Evolutionary conservation across 2,888 invertebrate species (phyloP).

Genomic region (Melolontha melolontha): DNA sequence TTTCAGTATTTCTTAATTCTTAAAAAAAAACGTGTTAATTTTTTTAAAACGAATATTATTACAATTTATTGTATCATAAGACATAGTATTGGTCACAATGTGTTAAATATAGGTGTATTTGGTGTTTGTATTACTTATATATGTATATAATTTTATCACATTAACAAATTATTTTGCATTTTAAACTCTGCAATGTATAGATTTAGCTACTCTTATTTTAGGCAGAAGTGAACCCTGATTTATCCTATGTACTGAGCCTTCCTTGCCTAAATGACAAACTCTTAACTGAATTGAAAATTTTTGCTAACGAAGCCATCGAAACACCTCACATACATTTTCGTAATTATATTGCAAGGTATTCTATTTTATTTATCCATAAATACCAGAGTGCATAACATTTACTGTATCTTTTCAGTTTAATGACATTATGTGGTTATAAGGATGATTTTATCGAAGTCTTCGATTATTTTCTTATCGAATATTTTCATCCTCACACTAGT

Average conservation of each 20-base stretch:
- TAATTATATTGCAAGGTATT: constrained; percentile 45
- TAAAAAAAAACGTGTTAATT: too few relatives aligned
- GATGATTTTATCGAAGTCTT: background rate
- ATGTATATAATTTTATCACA: too few relatives aligned
- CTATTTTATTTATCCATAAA: background rate
- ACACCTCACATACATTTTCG: constrained; percentile 49
- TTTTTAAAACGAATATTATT: too few relatives aligned
- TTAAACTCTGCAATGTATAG: background rate
- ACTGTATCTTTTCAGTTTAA: constrained; percentile 11
- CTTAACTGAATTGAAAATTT: constrained; percentile 44
- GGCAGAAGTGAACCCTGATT: background rate
- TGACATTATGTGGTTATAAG: constrained; percentile 10
- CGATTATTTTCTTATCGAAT: constrained; percentile 2
- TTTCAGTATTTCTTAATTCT: too few relatives aligned
- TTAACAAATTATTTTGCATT: too few relatives aligned
- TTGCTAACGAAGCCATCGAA: constrained; percentile 49
- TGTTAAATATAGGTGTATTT: too few relatives aligned
- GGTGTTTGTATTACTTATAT: too few relatives aligned
- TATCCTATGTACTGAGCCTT: constrained; percentile 44
- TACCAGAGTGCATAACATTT: background rate
- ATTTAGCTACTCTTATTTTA: background rate
- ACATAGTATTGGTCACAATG: too few relatives aligned
- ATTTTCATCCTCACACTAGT: background rate
- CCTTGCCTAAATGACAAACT: constrained; percentile 46
- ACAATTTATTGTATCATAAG: too few relatives aligned